Evolutionary conservation across 2,113 vertebrate genomes (phyloP), one percentile per base, ranked within the genome.

Genomic region (Ia io): DNA sequence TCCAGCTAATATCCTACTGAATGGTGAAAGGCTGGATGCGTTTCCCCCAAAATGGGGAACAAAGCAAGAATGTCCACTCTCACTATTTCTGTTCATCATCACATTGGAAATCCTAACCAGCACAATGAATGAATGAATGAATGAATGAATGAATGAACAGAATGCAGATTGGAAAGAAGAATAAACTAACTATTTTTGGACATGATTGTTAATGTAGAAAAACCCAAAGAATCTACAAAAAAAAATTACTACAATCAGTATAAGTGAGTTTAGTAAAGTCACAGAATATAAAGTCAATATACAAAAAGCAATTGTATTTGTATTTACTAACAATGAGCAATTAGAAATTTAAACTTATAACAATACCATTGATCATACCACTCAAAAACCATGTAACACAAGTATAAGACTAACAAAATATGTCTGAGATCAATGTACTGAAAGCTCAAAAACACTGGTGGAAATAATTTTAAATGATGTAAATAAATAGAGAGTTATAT

Each of bases 281-380:
- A 73, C 4, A 63, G 63, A 12, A 40, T 28, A 53, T n/a, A 82
- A 89, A 35, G 17, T 80, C 51, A 89, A 59, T 76, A 86, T 67
- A 30, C 20, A 90, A 51, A 95, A 90, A 7, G 9, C 11, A 42
- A 86, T 16, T 32, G 10, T 25, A 89, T 86, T 71, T 92, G n/a
- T 77, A 73, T 47, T 89, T 67, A 61, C 35, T 77, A 70, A 2
- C 14, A 16, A 67, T 63, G n/a, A 93, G 71, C 42, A 67, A 73
- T 63, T 79, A 78, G 53, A 90, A 92, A 65, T 56, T 86, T 40
- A 78, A 94, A 67, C 90, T 35, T 90, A 37, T 16, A 84, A 84
- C 87, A 90, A 40, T 70, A 9, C 11, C 13, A 85, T 86, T 89
- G 77, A 76, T 53, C 80, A 82, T 35, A 87, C 40, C 76, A 49